Evolutionary conservation across 2,888 invertebrate genomes (phyloP), one percentile per base, ranked within the genome.

Genomic region (Mechanitis messenoides): DNA sequence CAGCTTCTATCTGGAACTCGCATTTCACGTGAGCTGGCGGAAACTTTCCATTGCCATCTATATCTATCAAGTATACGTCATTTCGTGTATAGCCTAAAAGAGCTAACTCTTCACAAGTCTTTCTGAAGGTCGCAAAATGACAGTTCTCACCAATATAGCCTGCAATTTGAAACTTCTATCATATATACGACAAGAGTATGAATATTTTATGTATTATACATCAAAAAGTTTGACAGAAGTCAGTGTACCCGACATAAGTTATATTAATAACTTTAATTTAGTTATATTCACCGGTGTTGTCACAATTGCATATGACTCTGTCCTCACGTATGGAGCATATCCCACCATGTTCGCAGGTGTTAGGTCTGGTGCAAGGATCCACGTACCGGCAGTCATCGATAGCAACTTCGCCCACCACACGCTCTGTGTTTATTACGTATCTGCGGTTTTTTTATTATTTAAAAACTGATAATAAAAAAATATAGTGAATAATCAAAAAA

Each of bases 121-220:
- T 95, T 68, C 96, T 93, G 77, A 96, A 96, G 63, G 95, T 93
- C 1, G 98, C 97, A 73, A 98, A 98, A 79, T 98, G 98, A 74
- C 98, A 98, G 76, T 97, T 97, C 76, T 96, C 95, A 9, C 98
- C 98, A 55, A 95, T 95, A 76, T 98, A 98, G 0, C 97, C 90
- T 90, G 65, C 9, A 74, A 63, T 31, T 2, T 45, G 9, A 56
- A 5, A 31, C 42, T 12, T 9, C 6, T 7, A 42, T 11, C 9
- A 42, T 9, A 42, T 9, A 9, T 42, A 9, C 6, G 35, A 35
- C 35, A 11, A 42, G 6, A 1, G 42, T 50, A 50, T 47, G 6
- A 47, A 20, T 31, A 31, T 50, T 28, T 9, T 28, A 28, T 50
- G 31, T 50, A 42, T 7, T 9, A 7, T 42, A 9, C 9, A 9